Percentiles rank a stretch among this genome's conserved stretches.
Evolutionary conservation across 2,888 invertebrate species (phyloP).

Genomic region (Eupithecia tripunctaria): DNA sequence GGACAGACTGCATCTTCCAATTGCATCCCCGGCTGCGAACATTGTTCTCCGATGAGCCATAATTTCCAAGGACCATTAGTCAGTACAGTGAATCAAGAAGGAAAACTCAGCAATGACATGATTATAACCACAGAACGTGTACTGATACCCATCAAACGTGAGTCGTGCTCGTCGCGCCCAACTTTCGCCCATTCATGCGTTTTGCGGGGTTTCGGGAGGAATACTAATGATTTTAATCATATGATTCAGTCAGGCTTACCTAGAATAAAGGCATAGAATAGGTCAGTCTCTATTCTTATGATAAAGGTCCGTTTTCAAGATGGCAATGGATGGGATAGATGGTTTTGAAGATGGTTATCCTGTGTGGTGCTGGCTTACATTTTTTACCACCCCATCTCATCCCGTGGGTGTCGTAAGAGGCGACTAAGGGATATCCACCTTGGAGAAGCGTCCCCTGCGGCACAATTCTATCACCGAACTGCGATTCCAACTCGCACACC

Average conservation of each 20-base stretch:
- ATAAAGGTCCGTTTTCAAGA: background rate
- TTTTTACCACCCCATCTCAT: no score
- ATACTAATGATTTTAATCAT: slow-evolving; percentile 37
- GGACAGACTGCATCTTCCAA: background rate
- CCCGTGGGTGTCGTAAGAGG: no score
- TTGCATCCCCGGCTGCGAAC: background rate
- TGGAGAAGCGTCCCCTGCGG: no score
- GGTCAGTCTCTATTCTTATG: no score
- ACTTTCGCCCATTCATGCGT: slow-evolving; percentile 70
- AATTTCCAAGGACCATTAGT: slow-evolving; percentile 24
- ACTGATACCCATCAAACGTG: slow-evolving; percentile 56
- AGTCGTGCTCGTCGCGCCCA: slow-evolving; percentile 67
- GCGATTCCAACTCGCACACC: no score
- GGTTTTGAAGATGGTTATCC: no score
- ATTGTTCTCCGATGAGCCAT: slow-evolving; percentile 9
- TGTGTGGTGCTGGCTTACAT: no score
- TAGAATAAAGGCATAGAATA: no score
- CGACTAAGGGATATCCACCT: no score
- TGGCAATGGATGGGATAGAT: no score
- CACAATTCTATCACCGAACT: no score
- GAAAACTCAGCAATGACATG: slow-evolving; percentile 48
- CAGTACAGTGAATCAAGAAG: slow-evolving; percentile 37
- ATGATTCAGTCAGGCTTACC: slow-evolving; percentile 1
- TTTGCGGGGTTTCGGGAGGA: slow-evolving; percentile 41
- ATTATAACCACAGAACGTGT: slow-evolving; percentile 54